A percentile compares a stretch with the other conserved stretches of the same genome.
phyloP scores from a whole-genome alignment of 2,113 vertebrate species.

The Cebus imitator region DNA sequence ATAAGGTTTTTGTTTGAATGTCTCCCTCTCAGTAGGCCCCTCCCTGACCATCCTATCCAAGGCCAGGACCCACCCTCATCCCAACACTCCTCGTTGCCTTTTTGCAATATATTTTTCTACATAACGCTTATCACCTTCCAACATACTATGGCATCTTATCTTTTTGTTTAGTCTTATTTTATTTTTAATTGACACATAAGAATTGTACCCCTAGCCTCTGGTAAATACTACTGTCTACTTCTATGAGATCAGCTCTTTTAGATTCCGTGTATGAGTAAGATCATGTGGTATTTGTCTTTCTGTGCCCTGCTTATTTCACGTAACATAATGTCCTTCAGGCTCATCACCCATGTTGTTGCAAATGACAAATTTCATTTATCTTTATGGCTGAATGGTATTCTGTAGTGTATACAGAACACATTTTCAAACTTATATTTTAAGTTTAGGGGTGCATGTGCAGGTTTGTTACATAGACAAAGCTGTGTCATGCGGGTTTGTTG shows the following conservation, averaged over 20 bases:
- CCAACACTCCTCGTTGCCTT: no score
- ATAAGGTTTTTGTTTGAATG: fast-evolving
- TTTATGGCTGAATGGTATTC: background rate
- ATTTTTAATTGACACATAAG: background rate
- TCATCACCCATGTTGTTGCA: background rate
- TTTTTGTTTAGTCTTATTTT: background rate
- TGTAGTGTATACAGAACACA: background rate
- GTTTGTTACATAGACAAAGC: no score
- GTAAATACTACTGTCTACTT: background rate
- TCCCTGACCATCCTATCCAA: background rate
- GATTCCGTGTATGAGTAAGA: background rate
- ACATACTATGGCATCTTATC: no score
- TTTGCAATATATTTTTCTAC: background rate
- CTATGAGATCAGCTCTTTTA: background rate
- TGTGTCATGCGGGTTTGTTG: no score
- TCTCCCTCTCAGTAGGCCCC: background rate
- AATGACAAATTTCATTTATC: background rate
- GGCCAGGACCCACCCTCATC: background rate
- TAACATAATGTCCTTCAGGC: background rate
- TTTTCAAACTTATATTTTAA: background rate
- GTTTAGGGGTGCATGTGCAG: no score
- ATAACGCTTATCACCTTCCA: fast-evolving
- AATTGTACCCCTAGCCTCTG: background rate
- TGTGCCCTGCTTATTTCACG: background rate
- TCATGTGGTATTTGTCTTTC: background rate